Base-by-base conservation (phyloP, 1,140 invertebrate genomes). In the Piezodorus guildinii region DNA sequence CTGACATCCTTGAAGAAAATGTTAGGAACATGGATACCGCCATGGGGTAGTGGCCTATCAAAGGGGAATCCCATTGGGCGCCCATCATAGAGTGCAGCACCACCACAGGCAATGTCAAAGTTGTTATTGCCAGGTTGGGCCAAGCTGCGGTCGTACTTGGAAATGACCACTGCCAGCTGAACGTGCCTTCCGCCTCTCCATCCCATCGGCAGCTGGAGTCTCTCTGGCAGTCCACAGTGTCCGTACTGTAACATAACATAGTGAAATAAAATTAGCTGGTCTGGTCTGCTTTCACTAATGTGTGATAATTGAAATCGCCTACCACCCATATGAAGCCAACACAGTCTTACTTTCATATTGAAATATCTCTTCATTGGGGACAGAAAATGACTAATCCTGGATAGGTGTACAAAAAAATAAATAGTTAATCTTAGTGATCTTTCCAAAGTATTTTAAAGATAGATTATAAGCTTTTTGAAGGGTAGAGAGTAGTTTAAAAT, bases 161-260 rank as follows among this genome's bases (percentile, higher is more conserved):
- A 80, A 17, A 85, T 79, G 63, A 83, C 77, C 15, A 85, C 80
- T 73, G 80, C 85, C 63, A 88, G 72, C 67, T 83, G 79, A 74
- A 79, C 85, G 25, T 79, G 72, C 71, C 80, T 77, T 66, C 86
- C 86, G 64, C 78, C 80, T 65, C 77, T 74, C 63, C 76, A 81
- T 68, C 86, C 87, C 69, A 79, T 84, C 23, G 86, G 85, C 65
- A 89, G 70, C 65, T 87, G 75, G 27, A 86, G 73, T 60, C 83
- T 78, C 27, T 80, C 75, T n/a, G 84, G 85, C 69, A 82, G 78
- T 14, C 78, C 79, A 65, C 77, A 80, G 62, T 30, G 45, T 9
- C 56, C 45, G 43, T 23, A 44, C 54, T 64, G 63, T 21, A 56
- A 43, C 1, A 25, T 10, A 39, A 30, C 3, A n/a, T n/a, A n/a